Conservation (phyloP, 2,888 invertebrate genomes). For the Drosophila picticornis region DNA sequence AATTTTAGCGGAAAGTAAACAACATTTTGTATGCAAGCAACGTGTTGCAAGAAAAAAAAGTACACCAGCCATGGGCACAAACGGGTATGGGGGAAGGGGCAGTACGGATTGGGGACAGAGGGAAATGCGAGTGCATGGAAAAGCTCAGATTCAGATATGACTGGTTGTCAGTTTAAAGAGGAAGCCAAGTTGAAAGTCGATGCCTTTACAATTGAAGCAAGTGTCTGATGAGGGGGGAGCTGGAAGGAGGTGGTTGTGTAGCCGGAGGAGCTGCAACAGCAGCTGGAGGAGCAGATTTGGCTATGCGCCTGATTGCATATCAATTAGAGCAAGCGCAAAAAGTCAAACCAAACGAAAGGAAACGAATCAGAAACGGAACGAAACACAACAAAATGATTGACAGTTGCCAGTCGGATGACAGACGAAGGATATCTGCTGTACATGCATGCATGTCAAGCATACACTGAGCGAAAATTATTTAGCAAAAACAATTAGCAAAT, state of each 20-base stretch:
- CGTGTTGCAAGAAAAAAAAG: slow-evolving; percentile 54
- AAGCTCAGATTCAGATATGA: slow-evolving; percentile 48
- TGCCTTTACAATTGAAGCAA: slow-evolving; percentile 70
- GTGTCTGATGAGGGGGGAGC: slow-evolving; percentile 10
- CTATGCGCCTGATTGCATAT: slow-evolving; percentile 75
- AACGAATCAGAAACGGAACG: slow-evolving; percentile 61
- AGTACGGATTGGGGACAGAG: slow-evolving; percentile 3
- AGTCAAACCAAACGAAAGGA: slow-evolving; percentile 67
- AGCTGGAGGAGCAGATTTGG: slow-evolving; percentile 30
- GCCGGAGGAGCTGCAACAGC: neutral
- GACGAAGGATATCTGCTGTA: slow-evolving; percentile 11
- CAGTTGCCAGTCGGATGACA: slow-evolving; percentile 75
- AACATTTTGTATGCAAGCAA: slow-evolving; percentile 75
- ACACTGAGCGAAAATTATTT: neutral
- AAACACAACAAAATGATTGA: slow-evolving; percentile 78
- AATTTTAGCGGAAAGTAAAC: slow-evolving; percentile 81
- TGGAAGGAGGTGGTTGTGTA: neutral
- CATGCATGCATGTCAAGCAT: slow-evolving; percentile 3
- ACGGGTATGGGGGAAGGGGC: slow-evolving; percentile 2
- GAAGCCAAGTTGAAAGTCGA: slow-evolving; percentile 32
- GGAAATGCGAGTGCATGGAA: slow-evolving; percentile 49
- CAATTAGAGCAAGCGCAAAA: slow-evolving; percentile 79
- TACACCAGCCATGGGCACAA: neutral
- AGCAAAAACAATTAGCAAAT: neutral
- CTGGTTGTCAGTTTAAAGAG: slow-evolving; percentile 29